Conservation (phyloP, 2,888 invertebrate species). For the Drosophila anomalipes region DNA sequence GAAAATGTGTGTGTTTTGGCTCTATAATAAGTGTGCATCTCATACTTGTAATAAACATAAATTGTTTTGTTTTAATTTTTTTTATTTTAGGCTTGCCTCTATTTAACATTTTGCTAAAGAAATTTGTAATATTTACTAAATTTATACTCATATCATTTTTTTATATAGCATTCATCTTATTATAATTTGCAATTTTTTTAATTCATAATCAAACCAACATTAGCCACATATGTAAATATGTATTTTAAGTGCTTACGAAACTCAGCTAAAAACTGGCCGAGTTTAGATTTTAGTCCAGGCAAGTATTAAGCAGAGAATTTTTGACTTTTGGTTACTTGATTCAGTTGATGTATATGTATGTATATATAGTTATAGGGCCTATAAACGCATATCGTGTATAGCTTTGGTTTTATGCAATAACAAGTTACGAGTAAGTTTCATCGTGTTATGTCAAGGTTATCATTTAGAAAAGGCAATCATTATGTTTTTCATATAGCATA, state of each 20-base stretch:
- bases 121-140: slow-evolving; percentile 55
- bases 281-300: slow-evolving; percentile 2
- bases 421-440: slow-evolving; percentile 69
- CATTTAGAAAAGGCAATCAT: slow-evolving; percentile 70
- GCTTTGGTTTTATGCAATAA: slow-evolving; percentile 66
- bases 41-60: slow-evolving; percentile 47
- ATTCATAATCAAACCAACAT: slow-evolving; percentile 73
- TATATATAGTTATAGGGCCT: slow-evolving; percentile 37
- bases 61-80: slow-evolving; percentile 26
- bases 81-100: slow-evolving; percentile 31
- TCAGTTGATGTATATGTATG: slow-evolving; percentile 8
- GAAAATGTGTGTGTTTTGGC: slow-evolving; percentile 20
- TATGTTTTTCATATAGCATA: slow-evolving; percentile 38
- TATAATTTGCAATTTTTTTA: slow-evolving; percentile 22
- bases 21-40: slow-evolving; percentile 39
- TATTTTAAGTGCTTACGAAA: slow-evolving; percentile 28
- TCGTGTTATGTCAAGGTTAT: slow-evolving; percentile 54
- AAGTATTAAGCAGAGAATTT: slow-evolving; percentile 16
- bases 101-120: slow-evolving; percentile 69
- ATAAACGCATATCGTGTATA: slow-evolving; percentile 51
- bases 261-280: slow-evolving; percentile 17
- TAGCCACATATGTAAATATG: slow-evolving; percentile 72
- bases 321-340: slow-evolving; percentile 9
- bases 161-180: slow-evolving; percentile 33
- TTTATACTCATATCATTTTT: slow-evolving; percentile 42